Conservation (phyloP, 2,888 invertebrate genomes). For the Scaeva pyrastri region DNA sequence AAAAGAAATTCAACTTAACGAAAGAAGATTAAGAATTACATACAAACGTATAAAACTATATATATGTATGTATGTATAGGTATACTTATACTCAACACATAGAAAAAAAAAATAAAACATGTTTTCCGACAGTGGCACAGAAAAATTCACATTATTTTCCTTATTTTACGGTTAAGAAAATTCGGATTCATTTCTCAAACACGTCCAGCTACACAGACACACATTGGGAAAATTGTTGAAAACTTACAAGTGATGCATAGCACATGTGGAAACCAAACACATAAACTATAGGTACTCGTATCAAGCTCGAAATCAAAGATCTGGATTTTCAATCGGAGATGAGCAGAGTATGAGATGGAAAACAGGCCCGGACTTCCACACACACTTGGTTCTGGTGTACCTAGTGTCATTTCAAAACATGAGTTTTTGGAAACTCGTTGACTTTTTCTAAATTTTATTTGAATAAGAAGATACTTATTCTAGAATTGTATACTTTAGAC, state of each 20-base stretch:
- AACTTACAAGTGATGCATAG: constrained; percentile 4
- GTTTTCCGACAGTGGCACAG: constrained; percentile 22
- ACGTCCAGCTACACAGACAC: not conserved
- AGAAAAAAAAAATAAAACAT: constrained; percentile 5
- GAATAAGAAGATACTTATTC: no score
- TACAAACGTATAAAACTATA: no score
- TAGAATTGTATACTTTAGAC: no score
- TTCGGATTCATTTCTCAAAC: constrained; percentile 31
- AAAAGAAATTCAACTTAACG: constrained; percentile 7
- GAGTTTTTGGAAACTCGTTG: no score
- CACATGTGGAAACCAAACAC: constrained; percentile 31
- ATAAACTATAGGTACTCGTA: constrained; percentile 40
- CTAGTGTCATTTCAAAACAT: no score
- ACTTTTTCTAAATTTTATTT: no score
- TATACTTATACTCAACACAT: no score
- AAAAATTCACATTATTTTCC: constrained; percentile 25
- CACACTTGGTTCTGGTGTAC: no score
- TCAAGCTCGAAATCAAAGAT: constrained; percentile 4
- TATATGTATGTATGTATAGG: no score
- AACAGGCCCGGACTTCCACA: not conserved
- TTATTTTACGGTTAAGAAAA: constrained; percentile 29
- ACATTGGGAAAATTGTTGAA: constrained; percentile 8
- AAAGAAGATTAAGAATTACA: constrained; percentile 14
- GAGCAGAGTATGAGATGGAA: not conserved
- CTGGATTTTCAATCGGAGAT: constrained; percentile 6